Percentiles rank a stretch among this genome's conserved stretches.
These are phyloP conservation scores for Mesoclemmys tuberculata DNA, from an alignment of 2,113 vertebrate species.

Conservation along the genomic window DNA sequence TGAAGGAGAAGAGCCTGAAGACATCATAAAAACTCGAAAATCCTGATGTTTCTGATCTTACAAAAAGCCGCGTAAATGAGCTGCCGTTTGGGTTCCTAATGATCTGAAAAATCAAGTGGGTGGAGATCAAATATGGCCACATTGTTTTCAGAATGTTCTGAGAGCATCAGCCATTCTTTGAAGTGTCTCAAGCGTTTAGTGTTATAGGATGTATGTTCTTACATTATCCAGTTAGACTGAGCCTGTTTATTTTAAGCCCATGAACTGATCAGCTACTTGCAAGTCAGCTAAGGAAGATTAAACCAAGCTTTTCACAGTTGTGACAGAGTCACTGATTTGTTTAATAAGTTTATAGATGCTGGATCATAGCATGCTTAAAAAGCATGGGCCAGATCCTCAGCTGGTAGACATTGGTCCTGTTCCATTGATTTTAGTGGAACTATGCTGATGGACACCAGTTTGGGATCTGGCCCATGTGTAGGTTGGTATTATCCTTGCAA, in stretches of 20 bases:
- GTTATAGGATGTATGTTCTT: background rate
- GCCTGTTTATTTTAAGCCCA: constrained; percentile 34
- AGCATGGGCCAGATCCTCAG: background rate
- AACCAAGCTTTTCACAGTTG: background rate
- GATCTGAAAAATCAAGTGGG: constrained; percentile 59
- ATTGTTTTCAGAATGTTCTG: constrained; percentile 17
- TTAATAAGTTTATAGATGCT: constrained; percentile 5
- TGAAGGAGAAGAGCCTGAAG: background rate
- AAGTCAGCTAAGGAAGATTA: constrained; percentile 24
- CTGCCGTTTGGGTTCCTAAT: constrained; percentile 57
- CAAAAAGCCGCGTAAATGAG: constrained; percentile 28
- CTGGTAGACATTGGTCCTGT: background rate
- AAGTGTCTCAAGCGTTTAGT: background rate
- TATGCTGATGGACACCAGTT: constrained; percentile 55
- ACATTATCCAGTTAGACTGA: background rate
- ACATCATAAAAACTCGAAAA: constrained; percentile 15
- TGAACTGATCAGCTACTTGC: constrained; percentile 37
- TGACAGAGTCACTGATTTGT: constrained; percentile 4
- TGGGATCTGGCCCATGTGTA: constrained; percentile 28
- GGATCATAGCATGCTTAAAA: background rate
- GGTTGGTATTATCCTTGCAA: constrained; percentile 59
- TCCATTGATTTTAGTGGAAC: background rate
- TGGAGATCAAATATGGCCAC: background rate
- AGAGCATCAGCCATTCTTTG: background rate
- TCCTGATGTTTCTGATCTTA: constrained; percentile 33